Evolutionary conservation across 2,888 invertebrate genomes (phyloP), one percentile per base, ranked within the genome.

Genomic region (Sphaerophoria taeniata): DNA sequence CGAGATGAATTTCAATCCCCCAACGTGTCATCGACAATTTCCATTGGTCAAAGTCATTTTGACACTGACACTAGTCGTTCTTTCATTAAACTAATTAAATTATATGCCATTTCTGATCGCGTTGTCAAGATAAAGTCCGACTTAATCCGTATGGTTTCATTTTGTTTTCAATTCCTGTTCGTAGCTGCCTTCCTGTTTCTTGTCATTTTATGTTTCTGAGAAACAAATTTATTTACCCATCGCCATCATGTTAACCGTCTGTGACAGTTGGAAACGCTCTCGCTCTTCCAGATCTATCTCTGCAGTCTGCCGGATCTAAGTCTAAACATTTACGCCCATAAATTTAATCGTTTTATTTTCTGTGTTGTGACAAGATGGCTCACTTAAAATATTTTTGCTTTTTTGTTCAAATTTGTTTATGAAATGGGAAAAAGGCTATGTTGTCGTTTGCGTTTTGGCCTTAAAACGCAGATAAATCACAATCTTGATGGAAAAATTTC

Each of bases 391-490:
- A 43, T 39, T 58, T 72, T 53, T 24, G n/a, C 24, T 24, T 24
- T 24, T 24, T 24, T 24, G 24, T 39, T 33, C 47, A 71, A 65
- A 56, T 51, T 51, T 24, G 24, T 24, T 24, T 24, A 24, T 24
- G 31, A 69, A 55, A 72, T 51, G 16, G 39, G 12, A 16, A 61
- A 45, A 70, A 51, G 56, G 45, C 49, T 34, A 47, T 45, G 5
- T 55, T 31, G 24, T 53, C 12, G 34, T 14, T 69, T 24, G 72
- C 24, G 31, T 43, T 16, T 33, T 31, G n/a, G 45, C 53, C 49
- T 72, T 65, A 63, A 78, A 65, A 72, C 69, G 47, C 71, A 75
- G 63, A 81, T 81, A 81, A 76, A 76, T 75, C 76, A 81, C 81
- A 81, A 81, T 81, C 81, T 75, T 65, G 75, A 76, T 76, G 70